phyloP scores from a whole-genome alignment of 2,797 vertebrate genomes.

The Falco cherrug region DNA sequence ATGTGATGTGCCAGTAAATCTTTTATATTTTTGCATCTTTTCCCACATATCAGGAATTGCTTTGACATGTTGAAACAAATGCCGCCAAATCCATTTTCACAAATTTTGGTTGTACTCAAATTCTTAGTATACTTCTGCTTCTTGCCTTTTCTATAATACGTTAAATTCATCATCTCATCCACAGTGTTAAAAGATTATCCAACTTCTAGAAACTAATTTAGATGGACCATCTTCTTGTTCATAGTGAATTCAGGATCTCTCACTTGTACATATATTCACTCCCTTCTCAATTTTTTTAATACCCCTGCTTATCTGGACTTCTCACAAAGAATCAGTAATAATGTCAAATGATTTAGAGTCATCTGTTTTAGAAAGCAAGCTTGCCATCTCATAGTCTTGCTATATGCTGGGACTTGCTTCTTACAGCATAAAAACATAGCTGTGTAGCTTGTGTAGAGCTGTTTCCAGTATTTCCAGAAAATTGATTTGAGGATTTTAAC shows the following conservation, averaged over 20 bases:
- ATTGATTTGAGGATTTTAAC: neutral
- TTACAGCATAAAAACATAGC: neutral
- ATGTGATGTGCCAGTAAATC: slow-evolving; percentile 41
- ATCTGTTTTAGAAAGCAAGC: neutral
- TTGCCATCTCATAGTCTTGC: neutral
- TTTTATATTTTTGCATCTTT: slow-evolving; percentile 52
- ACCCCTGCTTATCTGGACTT: neutral
- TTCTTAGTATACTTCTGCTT: neutral
- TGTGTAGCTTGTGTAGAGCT: neutral
- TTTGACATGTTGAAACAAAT: slow-evolving; percentile 44
- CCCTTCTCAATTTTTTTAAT: neutral
- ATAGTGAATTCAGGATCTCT: neutral
- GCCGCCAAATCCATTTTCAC: neutral
- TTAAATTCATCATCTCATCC: neutral
- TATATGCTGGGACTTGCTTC: neutral
- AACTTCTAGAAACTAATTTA: neutral
- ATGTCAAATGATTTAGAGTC: neutral
- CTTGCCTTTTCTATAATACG: neutral
- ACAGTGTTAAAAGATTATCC: neutral
- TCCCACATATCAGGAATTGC: neutral
- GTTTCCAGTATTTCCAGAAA: neutral
- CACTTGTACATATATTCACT: neutral
- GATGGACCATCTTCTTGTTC: neutral
- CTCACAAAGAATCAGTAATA: neutral
- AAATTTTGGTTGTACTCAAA: neutral